phyloP scores from a whole-genome alignment of 2,797 vertebrate species.

The Trematomus bernacchii region DNA sequence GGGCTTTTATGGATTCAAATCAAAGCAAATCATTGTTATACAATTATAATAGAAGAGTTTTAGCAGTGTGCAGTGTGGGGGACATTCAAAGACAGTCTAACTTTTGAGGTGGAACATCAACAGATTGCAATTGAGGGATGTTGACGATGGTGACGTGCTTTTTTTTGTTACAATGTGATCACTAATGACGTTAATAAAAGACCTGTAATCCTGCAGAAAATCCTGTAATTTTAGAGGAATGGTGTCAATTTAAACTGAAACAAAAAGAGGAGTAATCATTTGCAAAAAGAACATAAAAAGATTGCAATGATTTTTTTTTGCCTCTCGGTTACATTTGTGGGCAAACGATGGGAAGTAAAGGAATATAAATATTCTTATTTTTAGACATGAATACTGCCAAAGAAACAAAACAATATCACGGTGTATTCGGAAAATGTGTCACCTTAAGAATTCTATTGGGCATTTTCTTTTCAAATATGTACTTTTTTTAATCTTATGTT shows the following conservation, averaged over 20 bases:
- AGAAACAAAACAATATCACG: not conserved
- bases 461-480: not conserved
- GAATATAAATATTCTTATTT: too few species aligned
- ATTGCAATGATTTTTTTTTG: too few species aligned
- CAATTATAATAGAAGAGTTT: conserved; percentile 11
- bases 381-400: too few species aligned
- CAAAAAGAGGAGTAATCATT: too few species aligned
- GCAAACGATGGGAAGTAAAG: too few species aligned
- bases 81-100: too few species aligned
- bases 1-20: conserved; percentile 44
- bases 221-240: not conserved
- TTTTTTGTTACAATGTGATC: not conserved
- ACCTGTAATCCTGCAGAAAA: not conserved
- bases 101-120: not conserved
- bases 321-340: too few species aligned
- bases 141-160: not conserved
- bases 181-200: not conserved
- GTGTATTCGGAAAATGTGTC: not conserved
- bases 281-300: too few species aligned
- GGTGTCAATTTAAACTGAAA: too few species aligned
- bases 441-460: too few species aligned
- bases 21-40: conserved; percentile 36
- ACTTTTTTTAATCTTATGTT: not conserved
- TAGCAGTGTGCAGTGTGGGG: not conserved
- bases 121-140: not conserved